phyloP scores from a whole-genome alignment of 1,140 invertebrate species.

The Drosophila malerkotliana region DNA sequence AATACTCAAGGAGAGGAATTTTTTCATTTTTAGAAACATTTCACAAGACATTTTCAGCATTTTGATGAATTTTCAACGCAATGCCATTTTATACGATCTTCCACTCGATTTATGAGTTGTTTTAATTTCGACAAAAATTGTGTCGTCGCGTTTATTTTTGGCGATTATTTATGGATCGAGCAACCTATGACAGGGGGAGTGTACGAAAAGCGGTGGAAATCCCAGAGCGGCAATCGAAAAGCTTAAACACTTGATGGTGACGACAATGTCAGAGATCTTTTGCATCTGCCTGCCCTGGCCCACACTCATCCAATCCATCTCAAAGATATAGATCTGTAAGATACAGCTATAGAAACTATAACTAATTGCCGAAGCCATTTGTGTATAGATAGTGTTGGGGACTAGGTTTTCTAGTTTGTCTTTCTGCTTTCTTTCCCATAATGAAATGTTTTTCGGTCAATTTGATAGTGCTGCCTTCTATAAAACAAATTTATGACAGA shows the following conservation, averaged over 20 bases:
- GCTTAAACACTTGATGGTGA: conserved; percentile 34
- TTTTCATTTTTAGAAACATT: conserved; percentile 6
- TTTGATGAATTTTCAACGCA: conserved; percentile 63
- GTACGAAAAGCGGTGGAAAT: neutral
- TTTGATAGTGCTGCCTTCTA: conserved; percentile 75
- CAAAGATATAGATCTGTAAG: conserved; percentile 11
- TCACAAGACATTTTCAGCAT: conserved; percentile 1
- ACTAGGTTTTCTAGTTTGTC: conserved; percentile 36
- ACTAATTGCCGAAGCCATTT: conserved; percentile 55
- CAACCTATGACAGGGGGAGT: neutral
- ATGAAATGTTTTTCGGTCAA: conserved; percentile 80
- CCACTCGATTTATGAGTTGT: conserved; percentile 62
- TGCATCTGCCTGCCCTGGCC: conserved; percentile 19
- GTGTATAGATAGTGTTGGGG: conserved; percentile 14
- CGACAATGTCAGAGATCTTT: conserved; percentile 33
- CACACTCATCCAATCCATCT: conserved; percentile 27
- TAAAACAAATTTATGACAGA: conserved; percentile 78
- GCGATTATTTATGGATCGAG: conserved; percentile 61
- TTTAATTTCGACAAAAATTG: conserved; percentile 67
- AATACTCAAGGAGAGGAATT: neutral
- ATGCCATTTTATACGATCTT: conserved; percentile 31
- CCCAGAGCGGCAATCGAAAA: conserved; percentile 23
- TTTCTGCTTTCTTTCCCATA: conserved; percentile 61
- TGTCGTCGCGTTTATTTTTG: conserved; percentile 69
- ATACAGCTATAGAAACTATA: conserved; percentile 36